Evolutionary conservation across 2,888 invertebrate species (phyloP), one percentile per base, ranked within the genome.

Genomic region (Phrixothrix hirtus): DNA sequence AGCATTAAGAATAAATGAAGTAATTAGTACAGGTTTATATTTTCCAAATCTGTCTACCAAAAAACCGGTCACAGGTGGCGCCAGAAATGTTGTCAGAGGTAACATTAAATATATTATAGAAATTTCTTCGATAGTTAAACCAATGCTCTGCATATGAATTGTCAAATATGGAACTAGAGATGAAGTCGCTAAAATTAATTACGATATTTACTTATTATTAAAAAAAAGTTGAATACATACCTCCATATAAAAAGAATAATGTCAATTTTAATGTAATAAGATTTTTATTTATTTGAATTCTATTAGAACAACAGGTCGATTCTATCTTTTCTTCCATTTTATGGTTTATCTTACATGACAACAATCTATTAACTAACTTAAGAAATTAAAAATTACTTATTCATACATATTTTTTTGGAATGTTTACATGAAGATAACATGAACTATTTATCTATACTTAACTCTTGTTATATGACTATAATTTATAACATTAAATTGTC

Each of bases 131-230:
- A 92, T 87, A 35, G 89, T 88, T 50, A 94, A 79, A 53, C 93
- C 93, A 71, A 93, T 86, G 68, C 89, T 86, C 76, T 89, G 90
- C 93, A 94, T 93, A 77, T 92, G 93, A 61, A 94, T 87, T 1
- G 92, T 89, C 67, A 94, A 77, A 74, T 92, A 94, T 0, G 94
- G 93, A 49, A 93, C 76, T 41, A 94, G 79, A 4, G 89, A 89
- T 41, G 92, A 90, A 25, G 90, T 88, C 39, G 90, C 92, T 87
- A 73, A 48, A 61, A 42, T 41, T 39, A 44, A 25, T 45, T 31
- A 31, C 15, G 21, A 7, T 2, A 34, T n/a, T 30, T 38, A 27
- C 6, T 37, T 21, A 29, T 14, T 29, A 27, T 41, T 39, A 29
- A 21, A 21, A 21, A 21, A 1, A 1, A n/a, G 9, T 27, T 21